Base-by-base conservation (phyloP, 1,140 invertebrate genomes). In the Camponotus vicinus region DNA sequence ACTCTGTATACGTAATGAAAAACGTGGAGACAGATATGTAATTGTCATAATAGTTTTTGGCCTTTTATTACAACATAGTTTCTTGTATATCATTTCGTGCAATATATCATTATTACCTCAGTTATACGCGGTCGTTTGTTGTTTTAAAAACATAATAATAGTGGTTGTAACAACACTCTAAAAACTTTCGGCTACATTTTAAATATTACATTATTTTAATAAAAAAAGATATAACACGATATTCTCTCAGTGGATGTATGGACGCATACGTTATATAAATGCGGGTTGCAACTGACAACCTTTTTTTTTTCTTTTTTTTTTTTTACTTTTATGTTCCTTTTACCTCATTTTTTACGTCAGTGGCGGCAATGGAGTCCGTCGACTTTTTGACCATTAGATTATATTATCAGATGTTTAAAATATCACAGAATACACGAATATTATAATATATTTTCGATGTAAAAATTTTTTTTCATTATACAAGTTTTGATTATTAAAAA, bases 171-270 rank as follows among this genome's bases (percentile, higher is more conserved):
- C 40, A 59, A 71, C 40, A 61, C 45, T 37, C 1, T 61, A 37
- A 59, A 75, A 83, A 83, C 55, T 73, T 83, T 83, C 9, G 9
- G 40, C 18, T n/a, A 21, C 3, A 73, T 83, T 63, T 83, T 75
- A 73, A 83, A 83, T 75, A 75, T 83, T 45, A 83, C n/a, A 73
- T 83, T 83, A 70, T 73, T 83, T 73, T 73, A 83, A 64, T 49
- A 45, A 49, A 75, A 83, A 73, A 55, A 59, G n/a, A 11, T n/a
- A 45, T 73, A 63, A 83, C 13, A 42, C 40, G 42, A 73, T 83
- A 40, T 40, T 52, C 49, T 52, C 49, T 45, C 13, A 27, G 27
- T 73, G 55, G 27, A 61, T 70, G 13, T 49, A 70, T 70, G 37
- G 49, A 70, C 64, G 49, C 52, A n/a, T 80, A 70, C 52, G 15